phyloP scores from a whole-genome alignment of 2,797 vertebrate species.

The Dendrocincla fuliginosa region DNA sequence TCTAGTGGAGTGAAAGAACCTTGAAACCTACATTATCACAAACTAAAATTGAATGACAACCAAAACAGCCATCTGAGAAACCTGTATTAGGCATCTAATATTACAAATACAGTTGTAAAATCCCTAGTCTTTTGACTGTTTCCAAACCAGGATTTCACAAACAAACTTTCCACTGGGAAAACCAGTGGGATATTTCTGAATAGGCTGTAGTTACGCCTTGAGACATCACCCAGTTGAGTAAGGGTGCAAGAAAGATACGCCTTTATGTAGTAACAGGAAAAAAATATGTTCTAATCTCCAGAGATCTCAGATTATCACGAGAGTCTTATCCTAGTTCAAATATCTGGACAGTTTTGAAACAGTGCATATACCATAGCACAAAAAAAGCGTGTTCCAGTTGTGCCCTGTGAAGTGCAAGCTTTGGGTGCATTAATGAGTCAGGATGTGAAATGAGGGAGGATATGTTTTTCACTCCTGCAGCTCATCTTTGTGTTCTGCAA shows the following conservation, averaged over 20 bases:
- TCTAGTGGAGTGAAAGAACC: neutral
- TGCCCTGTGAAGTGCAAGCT: neutral
- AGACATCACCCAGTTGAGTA: neutral
- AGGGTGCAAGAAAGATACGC: neutral
- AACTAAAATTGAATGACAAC: neutral
- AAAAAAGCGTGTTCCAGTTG: neutral
- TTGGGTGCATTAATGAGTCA: neutral
- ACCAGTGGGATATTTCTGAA: neutral
- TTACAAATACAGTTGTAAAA: neutral
- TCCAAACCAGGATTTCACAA: conserved; percentile 27
- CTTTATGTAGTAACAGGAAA: neutral
- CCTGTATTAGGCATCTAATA: neutral
- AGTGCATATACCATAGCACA: neutral
- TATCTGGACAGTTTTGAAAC: neutral
- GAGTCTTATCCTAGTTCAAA: neutral
- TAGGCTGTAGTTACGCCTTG: neutral
- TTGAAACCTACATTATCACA: neutral
- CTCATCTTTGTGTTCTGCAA: neutral
- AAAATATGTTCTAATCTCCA: neutral
- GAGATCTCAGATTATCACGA: neutral
- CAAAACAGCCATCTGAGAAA: neutral
- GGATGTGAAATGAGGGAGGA: neutral
- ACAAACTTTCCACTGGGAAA: neutral
- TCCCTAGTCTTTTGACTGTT: neutral
- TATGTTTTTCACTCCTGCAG: neutral